Base-by-base conservation (phyloP, 2,113 vertebrate genomes). In the Lutjanus erythropterus region DNA sequence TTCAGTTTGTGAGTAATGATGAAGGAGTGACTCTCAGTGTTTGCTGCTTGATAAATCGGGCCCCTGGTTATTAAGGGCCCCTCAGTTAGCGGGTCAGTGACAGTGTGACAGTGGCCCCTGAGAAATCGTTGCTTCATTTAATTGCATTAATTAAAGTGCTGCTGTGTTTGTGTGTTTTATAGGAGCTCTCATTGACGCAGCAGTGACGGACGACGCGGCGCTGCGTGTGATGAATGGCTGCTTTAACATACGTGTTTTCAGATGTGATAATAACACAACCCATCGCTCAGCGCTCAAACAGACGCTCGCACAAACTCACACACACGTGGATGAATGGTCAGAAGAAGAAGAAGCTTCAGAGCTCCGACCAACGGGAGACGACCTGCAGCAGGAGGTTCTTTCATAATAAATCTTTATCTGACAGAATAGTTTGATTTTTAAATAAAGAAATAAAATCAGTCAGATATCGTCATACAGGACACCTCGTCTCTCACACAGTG, bases 201-300 rank as follows among this genome's bases (percentile, higher is more conserved):
- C 74, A n/a, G 73, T 37, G 87, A 90, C 84, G 79, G 88, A 93
- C 86, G 59, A 82, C 87, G 62, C 35, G 37, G 74, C 74, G 90
- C 88, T 89, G 86, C 58, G 52, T 82, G n/a, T 94, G 94, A 94
- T 94, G 87, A 93, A 94, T 92, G 23, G 85, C 55, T 1, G 69
- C 88, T 89, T 87, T 91, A 92, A 92, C 91, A 84, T 80, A 84
- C 86, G 86, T 92, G 91, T 93, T 93, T 81, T 93, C 80, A 93
- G 81, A 93, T 86, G 88, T 70, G 90, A 86, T 87, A 89, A 92
- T 93, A 92, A 93, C 87, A 79, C n/a, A n/a, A n/a, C 61, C 61
- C 83, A 94, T 93, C 89, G 70, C 89, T 94, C 92, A 93, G 81
- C 60, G 80, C 91, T n/a, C 91, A 89, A 86, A 84, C 87, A 53